Evolutionary conservation across 2,113 vertebrate genomes (phyloP).

Genomic region (Circaetus gallicus): DNA sequence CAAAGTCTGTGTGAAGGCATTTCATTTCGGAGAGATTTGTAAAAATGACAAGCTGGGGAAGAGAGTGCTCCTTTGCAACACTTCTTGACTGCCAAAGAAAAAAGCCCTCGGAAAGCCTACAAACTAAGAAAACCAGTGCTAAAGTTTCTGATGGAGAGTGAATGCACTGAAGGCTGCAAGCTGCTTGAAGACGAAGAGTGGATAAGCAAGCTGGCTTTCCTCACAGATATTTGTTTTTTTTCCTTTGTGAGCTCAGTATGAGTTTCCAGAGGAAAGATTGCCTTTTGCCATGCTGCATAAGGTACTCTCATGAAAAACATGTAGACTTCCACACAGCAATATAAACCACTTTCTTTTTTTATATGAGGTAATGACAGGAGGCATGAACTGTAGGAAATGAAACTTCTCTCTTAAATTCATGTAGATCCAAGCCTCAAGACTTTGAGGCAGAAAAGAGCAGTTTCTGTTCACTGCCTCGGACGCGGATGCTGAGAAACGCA

Average conservation of each 20-base stretch:
- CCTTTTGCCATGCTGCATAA: neutral
- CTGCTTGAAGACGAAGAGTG: neutral
- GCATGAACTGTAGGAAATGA: neutral
- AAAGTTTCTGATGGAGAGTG: neutral
- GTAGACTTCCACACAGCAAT: neutral
- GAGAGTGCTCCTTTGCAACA: neutral
- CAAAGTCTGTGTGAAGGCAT: neutral
- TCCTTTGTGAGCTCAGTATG: neutral
- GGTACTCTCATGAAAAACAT: neutral
- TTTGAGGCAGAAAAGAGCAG: neutral
- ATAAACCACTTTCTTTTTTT: neutral
- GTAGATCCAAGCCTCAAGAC: neutral
- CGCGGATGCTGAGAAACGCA: neutral
- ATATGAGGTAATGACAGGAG: neutral
- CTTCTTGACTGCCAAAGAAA: neutral
- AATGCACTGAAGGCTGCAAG: neutral
- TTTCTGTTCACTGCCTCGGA: neutral
- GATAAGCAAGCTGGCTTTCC: neutral
- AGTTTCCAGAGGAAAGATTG: neutral
- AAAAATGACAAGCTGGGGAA: neutral
- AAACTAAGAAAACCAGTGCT: neutral
- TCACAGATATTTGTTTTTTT: neutral
- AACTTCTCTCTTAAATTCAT: neutral
- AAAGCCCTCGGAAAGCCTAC: neutral
- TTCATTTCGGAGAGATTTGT: neutral